Percentiles rank a stretch among this genome's conserved stretches.
phyloP scores from a whole-genome alignment of 1,140 invertebrate genomes.

The Aphelinus certus region DNA sequence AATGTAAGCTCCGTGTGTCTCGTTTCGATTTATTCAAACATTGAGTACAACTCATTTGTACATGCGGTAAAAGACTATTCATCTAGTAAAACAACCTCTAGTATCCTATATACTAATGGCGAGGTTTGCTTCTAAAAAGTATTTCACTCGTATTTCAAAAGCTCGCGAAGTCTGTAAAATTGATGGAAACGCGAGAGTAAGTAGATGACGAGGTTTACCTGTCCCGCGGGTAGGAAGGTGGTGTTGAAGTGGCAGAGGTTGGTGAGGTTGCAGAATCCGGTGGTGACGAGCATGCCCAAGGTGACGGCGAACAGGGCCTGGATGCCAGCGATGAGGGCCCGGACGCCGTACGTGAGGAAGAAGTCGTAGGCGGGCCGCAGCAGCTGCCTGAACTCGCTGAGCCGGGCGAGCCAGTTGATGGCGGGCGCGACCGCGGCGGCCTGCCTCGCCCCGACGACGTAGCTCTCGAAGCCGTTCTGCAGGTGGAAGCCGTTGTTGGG shows the following conservation, averaged over 20 bases:
- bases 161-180: too few relatives aligned
- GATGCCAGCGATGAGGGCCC: neutral
- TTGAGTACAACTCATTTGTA: too few relatives aligned
- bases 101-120: too few relatives aligned
- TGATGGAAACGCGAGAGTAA: too few relatives aligned
- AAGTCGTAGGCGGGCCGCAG: neutral
- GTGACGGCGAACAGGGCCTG: slow-evolving; percentile 46
- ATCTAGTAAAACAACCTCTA: too few relatives aligned
- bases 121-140: too few relatives aligned
- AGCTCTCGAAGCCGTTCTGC: slow-evolving; percentile 29
- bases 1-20: too few relatives aligned
- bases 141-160: too few relatives aligned
- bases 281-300: slow-evolving; percentile 63
- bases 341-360: neutral
- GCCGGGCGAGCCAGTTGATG: neutral
- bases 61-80: too few relatives aligned
- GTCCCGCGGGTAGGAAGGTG: slow-evolving; percentile 67
- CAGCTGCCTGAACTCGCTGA: neutral
- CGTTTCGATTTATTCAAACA: too few relatives aligned
- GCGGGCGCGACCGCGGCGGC: neutral
- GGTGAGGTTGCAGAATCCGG: slow-evolving; percentile 72
- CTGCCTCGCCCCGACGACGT: neutral
- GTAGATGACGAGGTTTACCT: too few relatives aligned
- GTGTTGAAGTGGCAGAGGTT: slow-evolving; percentile 67
- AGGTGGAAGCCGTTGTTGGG: slow-evolving; percentile 21